Evolutionary conservation across 1,140 invertebrate genomes (phyloP).

Genomic region (Acarapis woodi): DNA sequence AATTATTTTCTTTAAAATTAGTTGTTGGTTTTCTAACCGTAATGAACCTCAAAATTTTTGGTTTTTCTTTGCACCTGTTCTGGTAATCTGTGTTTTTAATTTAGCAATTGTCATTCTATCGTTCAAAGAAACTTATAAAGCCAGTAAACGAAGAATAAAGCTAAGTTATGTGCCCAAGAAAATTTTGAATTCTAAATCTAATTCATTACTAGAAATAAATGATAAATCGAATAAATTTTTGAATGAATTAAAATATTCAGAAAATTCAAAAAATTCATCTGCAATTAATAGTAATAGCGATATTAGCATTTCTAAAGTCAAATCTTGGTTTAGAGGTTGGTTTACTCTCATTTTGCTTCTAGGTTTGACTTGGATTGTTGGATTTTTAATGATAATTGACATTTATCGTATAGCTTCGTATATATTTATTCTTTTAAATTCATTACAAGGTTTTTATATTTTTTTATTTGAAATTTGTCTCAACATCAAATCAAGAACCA

Average conservation of each 20-base stretch:
- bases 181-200: too few relatives aligned
- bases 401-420: slow-evolving; percentile 7
- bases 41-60: slow-evolving; percentile 2
- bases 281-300: background rate
- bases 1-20: background rate
- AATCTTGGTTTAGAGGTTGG: slow-evolving; percentile 10
- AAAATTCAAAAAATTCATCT: background rate
- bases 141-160: background rate
- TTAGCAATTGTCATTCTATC: background rate
- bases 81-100: background rate
- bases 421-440: slow-evolving; percentile 11
- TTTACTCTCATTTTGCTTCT: slow-evolving; percentile 9
- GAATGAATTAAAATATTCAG: too few relatives aligned
- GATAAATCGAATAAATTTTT: too few relatives aligned
- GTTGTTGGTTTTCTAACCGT: slow-evolving; percentile 9
- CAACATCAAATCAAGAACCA: slow-evolving; percentile 7
- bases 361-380: slow-evolving; percentile 11
- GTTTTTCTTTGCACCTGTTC: slow-evolving; percentile 3
- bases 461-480: slow-evolving; percentile 10
- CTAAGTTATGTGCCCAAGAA: too few relatives aligned
- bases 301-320: background rate
- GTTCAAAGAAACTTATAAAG: background rate
- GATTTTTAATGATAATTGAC: slow-evolving; percentile 9
- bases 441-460: slow-evolving; percentile 11
- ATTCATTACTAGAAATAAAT: too few relatives aligned